Evolutionary conservation across 2,888 invertebrate species (phyloP), one percentile per base, ranked within the genome.

Genomic region (Metalampra italica): DNA sequence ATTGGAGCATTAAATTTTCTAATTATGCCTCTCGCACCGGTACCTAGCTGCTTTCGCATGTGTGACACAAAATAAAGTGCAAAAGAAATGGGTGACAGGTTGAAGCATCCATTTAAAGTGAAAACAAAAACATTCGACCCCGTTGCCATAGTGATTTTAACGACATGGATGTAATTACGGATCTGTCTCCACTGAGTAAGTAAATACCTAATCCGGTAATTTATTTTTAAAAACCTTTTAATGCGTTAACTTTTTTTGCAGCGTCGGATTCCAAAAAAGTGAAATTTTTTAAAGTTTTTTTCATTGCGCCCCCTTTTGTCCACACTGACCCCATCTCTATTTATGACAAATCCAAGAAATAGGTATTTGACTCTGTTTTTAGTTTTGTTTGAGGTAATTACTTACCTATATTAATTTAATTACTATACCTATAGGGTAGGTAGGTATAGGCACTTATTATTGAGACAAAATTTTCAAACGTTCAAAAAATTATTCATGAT

Each of bases 21-120:
- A 36, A 49, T 41, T 49, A 49, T 52, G 49, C 34, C 15, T 47
- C 9, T 29, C 40, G 43, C 8, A 38, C 12, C 32, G n/a, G 43
- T 50, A 29, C 30, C n/a, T n/a, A n/a, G 36, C 14, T 44, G 13
- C 29, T 39, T 30, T 36, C 4, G 47, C 41, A 41, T 30, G 11
- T 15, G 49, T 52, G 45, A 41, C 29, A 43, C 43, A 46, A 52
- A 52, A 46, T 49, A 52, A 47, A 75, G 80, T 78, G 71, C 68
- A 53, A 70, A 69, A 84, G 86, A 82, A 78, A 89, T 89, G 88
- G 88, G 82, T 82, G 86, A 85, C 78, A 82, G 75, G 57, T 73
- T 83, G 48, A 84, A 82, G 68, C 80, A 82, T 68, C 86, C 83
- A 75, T 82, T 76, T 52, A 86, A 78, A 82, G 82, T 82, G 77